Base-by-base conservation (phyloP, 2,113 vertebrate species). In the Seriola quinqueradiata region DNA sequence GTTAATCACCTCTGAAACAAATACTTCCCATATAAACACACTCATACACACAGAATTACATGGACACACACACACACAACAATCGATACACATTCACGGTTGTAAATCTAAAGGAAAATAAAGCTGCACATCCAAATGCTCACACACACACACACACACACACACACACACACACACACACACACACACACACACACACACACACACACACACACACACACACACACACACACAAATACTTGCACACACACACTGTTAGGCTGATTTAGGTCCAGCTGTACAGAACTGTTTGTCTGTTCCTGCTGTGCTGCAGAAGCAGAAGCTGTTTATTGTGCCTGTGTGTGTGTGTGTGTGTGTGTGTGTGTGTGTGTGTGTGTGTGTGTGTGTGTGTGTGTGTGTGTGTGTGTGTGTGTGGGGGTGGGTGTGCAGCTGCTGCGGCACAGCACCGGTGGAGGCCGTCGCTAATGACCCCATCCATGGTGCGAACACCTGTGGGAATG, bases 1-100 rank as follows among this genome's bases (percentile, higher is more conserved):
- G 73, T 80, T 81, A 89, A 90, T 89, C 82, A 85, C 70, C 21
- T 59, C 67, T 70, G 54, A 57, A 78, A 21, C 71, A 68, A 75
- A 75, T 23, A 54, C 48, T 32, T 54, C 55, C 28, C 44, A 50
- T 7, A 55, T 40, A 32, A 40, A 77, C 61, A 85, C 61, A 40
- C 48, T 63, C 14, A 28, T 32, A 55, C 1, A 55, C 59, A 46
- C 46, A 67, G 46, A 66, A 28, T 9, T 10, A 50, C 59, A 81
- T 57, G 63, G 44, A 81, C 72, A 67, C 42, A 25, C 21, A 54
- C 8, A 44, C 10, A 42, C 17, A 59, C 32, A 57, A 48, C 5
- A 52, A 68, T 63, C 19, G 16, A 81, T 50, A 48, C 59, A 52
- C 64, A 60, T 65, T 42, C 55, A 25, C 8, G 52, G 66, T 19